Conservation (phyloP, 2,888 invertebrate species). For the Sphaeridia pumilis region DNA sequence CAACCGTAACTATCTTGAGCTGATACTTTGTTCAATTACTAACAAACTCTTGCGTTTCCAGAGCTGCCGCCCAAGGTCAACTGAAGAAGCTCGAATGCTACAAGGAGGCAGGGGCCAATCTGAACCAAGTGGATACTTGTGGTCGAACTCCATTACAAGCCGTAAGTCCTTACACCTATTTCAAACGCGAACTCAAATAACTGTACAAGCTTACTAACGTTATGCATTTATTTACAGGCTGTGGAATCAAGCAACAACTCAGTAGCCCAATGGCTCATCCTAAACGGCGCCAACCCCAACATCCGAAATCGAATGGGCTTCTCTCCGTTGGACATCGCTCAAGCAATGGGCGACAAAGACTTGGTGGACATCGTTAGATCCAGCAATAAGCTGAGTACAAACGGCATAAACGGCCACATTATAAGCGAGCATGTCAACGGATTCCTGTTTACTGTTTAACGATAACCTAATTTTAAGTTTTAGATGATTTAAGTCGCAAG, state of each 20-base stretch:
- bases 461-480: too few species aligned
- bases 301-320: background rate
- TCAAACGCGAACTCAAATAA: slow-evolving; percentile 1
- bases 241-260: slow-evolving; percentile 20
- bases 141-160: slow-evolving; percentile 58
- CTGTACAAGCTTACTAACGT: background rate
- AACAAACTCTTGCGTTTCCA: slow-evolving; percentile 6
- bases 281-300: slow-evolving; percentile 15
- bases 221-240: slow-evolving; percentile 16
- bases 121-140: slow-evolving; percentile 50
- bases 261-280: slow-evolving; percentile 23
- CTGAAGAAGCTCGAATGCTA: slow-evolving; percentile 50
- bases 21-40: slow-evolving; percentile 1
- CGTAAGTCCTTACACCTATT: slow-evolving; percentile 38
- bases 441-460: too few species aligned
- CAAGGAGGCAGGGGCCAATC: slow-evolving; percentile 54
- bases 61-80: slow-evolving; percentile 44
- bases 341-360: background rate
- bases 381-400: too few species aligned
- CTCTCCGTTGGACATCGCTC: background rate
- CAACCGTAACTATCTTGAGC: background rate
- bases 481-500: too few species aligned
- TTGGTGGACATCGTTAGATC: background rate
- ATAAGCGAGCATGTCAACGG: too few species aligned
- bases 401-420: too few species aligned